Evolutionary conservation across 2,888 invertebrate genomes (phyloP).

Genomic region (Dromius quadrimaculatus): DNA sequence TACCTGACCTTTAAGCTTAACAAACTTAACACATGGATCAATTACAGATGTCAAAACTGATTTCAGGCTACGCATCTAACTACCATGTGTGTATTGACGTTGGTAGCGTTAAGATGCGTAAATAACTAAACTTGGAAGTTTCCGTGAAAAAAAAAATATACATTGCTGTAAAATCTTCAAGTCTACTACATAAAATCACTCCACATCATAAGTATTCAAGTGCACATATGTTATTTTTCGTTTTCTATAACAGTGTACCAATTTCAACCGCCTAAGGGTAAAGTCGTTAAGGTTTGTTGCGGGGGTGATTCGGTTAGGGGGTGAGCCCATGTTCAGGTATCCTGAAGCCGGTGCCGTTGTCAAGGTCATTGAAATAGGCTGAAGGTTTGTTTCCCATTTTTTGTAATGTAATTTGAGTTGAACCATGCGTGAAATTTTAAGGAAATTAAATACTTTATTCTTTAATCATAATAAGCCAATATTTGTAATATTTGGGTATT

Average conservation of each 20-base stretch:
- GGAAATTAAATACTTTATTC: conserved; percentile 2
- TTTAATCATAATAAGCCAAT: background rate
- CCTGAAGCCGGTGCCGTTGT: conserved; percentile 15
- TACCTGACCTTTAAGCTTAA: too few species aligned
- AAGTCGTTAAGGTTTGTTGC: conserved; percentile 7
- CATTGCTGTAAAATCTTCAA: too few species aligned
- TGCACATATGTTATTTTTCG: too few species aligned
- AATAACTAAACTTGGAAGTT: too few species aligned
- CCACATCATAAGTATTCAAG: too few species aligned
- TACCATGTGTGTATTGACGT: too few species aligned
- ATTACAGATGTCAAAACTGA: too few species aligned
- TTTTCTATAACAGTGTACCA: conserved; percentile 45
- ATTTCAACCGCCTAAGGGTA: conserved; percentile 31
- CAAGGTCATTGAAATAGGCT: conserved; percentile 22
- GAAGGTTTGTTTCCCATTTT: background rate
- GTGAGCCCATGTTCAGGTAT: conserved; percentile 6
- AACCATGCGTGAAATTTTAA: conserved; percentile 5
- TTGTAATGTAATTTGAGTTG: conserved; percentile 10
- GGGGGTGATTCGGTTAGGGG: conserved; percentile 21
- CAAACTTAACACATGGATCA: too few species aligned
- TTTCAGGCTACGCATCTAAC: too few species aligned
- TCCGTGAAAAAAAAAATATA: too few species aligned
- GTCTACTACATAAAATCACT: too few species aligned
- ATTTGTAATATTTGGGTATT: background rate
- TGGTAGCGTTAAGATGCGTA: too few species aligned